A percentile compares a stretch with the other conserved stretches of the same genome.
phyloP scores from a whole-genome alignment of 1,140 invertebrate species.

The Paracyclopina nana region DNA sequence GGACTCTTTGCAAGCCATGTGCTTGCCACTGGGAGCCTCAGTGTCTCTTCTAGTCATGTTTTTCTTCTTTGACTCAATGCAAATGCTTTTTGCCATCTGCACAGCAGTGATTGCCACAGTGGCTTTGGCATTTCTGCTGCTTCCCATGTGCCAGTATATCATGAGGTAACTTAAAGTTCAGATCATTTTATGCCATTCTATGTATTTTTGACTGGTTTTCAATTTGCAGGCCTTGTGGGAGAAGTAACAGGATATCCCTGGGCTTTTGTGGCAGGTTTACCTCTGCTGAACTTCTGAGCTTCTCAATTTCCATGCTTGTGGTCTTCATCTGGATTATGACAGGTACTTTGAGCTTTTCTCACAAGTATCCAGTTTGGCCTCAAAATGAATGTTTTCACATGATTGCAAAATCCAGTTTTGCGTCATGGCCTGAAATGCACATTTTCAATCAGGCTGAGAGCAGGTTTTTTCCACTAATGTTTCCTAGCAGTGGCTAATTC shows the following conservation, averaged over 20 bases:
- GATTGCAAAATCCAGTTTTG: no score
- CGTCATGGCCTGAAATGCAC: no score
- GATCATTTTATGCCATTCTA: background rate
- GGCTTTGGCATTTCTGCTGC: conserved; percentile 76
- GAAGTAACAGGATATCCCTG: conserved; percentile 49
- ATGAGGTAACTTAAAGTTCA: background rate
- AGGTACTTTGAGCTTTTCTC: conserved; percentile 6
- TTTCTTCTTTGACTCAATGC: conserved; percentile 97
- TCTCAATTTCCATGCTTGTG: conserved; percentile 72
- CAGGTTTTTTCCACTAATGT: no score
- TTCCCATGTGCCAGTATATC: conserved; percentile 93
- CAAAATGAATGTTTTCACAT: no score
- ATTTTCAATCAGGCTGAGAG: no score
- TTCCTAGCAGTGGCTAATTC: no score
- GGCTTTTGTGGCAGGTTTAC: conserved; percentile 73
- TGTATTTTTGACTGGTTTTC: background rate
- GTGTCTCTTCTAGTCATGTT: conserved; percentile 92
- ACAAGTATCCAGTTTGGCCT: no score
- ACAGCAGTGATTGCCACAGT: conserved; percentile 92
- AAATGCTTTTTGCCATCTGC: conserved; percentile 88
- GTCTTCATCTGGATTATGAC: conserved; percentile 92
- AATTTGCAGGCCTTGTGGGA: background rate
- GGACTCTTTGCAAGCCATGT: conserved; percentile 89
- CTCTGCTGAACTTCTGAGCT: conserved; percentile 76
- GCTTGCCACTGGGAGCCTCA: conserved; percentile 83